Base-by-base conservation (phyloP, 2,888 invertebrate species). In the Apoda limacodes region DNA sequence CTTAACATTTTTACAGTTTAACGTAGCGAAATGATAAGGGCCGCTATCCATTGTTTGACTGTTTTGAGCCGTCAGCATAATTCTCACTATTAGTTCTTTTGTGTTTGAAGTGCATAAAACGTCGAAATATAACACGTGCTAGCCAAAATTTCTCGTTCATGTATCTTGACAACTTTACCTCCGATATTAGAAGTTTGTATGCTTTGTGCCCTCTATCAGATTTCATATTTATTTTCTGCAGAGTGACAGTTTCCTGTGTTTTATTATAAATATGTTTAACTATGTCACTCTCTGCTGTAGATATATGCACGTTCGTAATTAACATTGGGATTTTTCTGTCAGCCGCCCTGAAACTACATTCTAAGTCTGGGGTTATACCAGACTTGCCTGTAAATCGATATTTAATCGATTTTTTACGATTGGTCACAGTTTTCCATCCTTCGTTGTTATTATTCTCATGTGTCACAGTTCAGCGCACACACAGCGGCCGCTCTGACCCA, bases 111-210 rank as follows among this genome's bases (percentile, higher is more conserved):
- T 47, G 24, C 2, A 50, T 35, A 42, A 48, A 50, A 2, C 39
- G 40, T 19, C 48, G 23, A 31, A 48, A 48, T 13, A 45, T 39
- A 11, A 48, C 35, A 2, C 47, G 45, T 12, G 34, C 12, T 0
- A 48, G 47, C 48, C 47, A 51, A 10, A 43, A 14, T 5, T 34
- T 38, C 4, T 30, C 24, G 10, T 36, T 22, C 11, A 39, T 27
- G 30, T 35, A 37, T 19, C 15, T n/a, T 13, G 22, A 15, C 9
- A 37, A 5, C 10, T 40, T 44, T 13, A 24, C 5, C 15, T 35
- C 14, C 1, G 32, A 19, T 9, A 44, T 34, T 28, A 33, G 35
- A 10, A 40, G 21, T 20, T 44, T 44, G 22, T 30, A 44, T 0
- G 44, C 34, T 21, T 37, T 39, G 17, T 42, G 31, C 3, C 24